These are phyloP conservation scores for Drosophila nr. perissopoda DNA, from an alignment of 2,888 invertebrate species.

Conservation along the genomic window DNA sequence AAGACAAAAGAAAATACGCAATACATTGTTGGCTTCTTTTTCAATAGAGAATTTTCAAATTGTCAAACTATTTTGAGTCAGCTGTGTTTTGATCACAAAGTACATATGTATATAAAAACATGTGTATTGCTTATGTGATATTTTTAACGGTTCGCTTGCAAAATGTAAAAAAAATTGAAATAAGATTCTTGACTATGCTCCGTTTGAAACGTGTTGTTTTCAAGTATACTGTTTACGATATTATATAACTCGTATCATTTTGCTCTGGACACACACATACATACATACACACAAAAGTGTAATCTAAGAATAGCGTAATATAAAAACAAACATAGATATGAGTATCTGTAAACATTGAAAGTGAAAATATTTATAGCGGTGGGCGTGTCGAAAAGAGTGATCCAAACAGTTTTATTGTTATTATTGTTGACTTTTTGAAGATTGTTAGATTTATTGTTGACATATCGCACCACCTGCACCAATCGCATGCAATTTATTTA, in stretches of 20 bases:
- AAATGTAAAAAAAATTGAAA: background rate
- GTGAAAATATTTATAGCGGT: background rate
- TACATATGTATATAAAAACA: background rate
- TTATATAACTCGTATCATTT: background rate
- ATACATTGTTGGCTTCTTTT: background rate
- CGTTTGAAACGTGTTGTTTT: background rate
- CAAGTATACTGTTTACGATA: background rate
- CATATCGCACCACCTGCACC: conserved; percentile 24
- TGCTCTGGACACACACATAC: background rate
- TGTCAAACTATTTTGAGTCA: background rate
- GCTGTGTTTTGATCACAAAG: background rate
- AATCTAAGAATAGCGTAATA: background rate
- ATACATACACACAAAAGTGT: background rate
- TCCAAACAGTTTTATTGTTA: conserved; percentile 4
- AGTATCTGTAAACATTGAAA: background rate
- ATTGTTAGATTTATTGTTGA: conserved; percentile 21
- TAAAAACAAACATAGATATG: background rate
- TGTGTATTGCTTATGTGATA: background rate
- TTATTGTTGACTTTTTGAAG: conserved; percentile 14
- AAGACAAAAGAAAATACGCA: background rate
- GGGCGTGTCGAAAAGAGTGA: background rate
- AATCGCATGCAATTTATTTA: conserved; percentile 31
- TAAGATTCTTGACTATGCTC: background rate
- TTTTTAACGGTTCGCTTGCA: background rate
- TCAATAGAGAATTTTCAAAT: background rate